These are phyloP conservation scores for Hippocampus kuda DNA, from an alignment of 2,797 vertebrate species.

Conservation along the genomic window DNA sequence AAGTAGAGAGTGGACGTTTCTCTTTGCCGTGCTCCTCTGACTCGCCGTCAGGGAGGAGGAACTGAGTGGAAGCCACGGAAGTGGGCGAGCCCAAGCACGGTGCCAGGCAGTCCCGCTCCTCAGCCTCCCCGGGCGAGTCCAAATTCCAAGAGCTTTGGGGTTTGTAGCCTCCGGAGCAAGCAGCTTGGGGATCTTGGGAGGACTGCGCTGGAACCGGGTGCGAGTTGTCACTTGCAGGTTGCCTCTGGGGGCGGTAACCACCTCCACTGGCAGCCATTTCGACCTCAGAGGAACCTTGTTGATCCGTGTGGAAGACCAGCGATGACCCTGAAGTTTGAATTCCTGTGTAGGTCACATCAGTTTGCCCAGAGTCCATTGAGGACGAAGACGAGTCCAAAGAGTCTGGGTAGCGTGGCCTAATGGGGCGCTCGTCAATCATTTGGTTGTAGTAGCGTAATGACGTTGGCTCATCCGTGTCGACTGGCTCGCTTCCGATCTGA, in stretches of 20 bases:
- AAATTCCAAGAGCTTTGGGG: slow-evolving; percentile 81
- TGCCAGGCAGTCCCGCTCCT: slow-evolving; percentile 40
- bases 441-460: slow-evolving; percentile 69
- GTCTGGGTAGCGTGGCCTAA: slow-evolving; percentile 58
- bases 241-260: slow-evolving; percentile 64
- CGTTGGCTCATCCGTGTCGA: slow-evolving; percentile 61
- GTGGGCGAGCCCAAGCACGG: slow-evolving; percentile 86
- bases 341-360: slow-evolving; percentile 86
- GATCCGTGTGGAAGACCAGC: slow-evolving; percentile 55
- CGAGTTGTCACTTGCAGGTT: slow-evolving; percentile 56
- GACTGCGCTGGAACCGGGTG: slow-evolving; percentile 17
- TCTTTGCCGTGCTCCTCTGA: slow-evolving; percentile 68
- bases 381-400: slow-evolving; percentile 65
- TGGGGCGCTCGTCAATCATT: slow-evolving; percentile 67
- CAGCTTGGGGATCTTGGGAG: slow-evolving; percentile 30
- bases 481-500: slow-evolving; percentile 40
- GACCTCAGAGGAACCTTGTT: slow-evolving; percentile 67
- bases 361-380: slow-evolving; percentile 66
- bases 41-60: slow-evolving; percentile 75
- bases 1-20: slow-evolving; percentile 43
- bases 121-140: slow-evolving; percentile 64
- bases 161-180: slow-evolving; percentile 69
- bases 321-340: slow-evolving; percentile 78
- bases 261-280: slow-evolving; percentile 31
- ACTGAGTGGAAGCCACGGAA: slow-evolving; percentile 87